Percentiles rank a stretch among this genome's conserved stretches.
Conservation (phyloP, 1,140 invertebrate genomes). For the Popillia japonica region DNA sequence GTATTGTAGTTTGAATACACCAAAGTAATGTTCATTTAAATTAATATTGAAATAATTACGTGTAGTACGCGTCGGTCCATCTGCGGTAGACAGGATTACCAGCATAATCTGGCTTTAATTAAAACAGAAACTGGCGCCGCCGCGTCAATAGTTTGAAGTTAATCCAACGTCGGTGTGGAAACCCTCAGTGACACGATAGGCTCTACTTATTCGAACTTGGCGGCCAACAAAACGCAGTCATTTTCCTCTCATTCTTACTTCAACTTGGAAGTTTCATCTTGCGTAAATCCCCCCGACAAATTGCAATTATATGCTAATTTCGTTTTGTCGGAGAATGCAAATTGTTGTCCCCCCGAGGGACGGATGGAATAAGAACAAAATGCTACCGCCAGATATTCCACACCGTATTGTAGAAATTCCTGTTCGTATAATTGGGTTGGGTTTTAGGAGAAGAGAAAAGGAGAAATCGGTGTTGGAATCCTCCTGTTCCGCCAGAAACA, state of each 20-base stretch:
- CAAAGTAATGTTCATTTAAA: not conserved
- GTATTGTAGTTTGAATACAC: not conserved
- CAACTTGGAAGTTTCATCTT: not conserved
- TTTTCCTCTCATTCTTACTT: not conserved
- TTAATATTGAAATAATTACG: conserved; percentile 13
- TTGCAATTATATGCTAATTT: conserved; percentile 2
- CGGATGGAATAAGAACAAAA: not conserved
- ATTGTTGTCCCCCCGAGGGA: not conserved
- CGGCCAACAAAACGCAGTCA: not conserved
- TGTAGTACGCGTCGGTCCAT: not conserved
- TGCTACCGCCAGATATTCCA: not conserved
- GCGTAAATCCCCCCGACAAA: not conserved
- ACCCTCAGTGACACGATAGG: not conserved
- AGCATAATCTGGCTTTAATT: not conserved
- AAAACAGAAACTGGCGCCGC: not conserved
- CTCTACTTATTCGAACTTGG: not conserved
- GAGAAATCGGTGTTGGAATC: not conserved
- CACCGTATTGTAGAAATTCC: not conserved
- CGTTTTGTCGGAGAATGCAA: not conserved
- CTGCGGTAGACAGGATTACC: conserved; percentile 8
- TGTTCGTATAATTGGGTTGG: not conserved
- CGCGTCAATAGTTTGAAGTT: conserved; percentile 2
- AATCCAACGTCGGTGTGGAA: not conserved
- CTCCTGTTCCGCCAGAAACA: no score
- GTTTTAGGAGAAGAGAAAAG: not conserved